Evolutionary conservation across 1,140 invertebrate genomes (phyloP).

Genomic region (Dysdera silvatica): DNA sequence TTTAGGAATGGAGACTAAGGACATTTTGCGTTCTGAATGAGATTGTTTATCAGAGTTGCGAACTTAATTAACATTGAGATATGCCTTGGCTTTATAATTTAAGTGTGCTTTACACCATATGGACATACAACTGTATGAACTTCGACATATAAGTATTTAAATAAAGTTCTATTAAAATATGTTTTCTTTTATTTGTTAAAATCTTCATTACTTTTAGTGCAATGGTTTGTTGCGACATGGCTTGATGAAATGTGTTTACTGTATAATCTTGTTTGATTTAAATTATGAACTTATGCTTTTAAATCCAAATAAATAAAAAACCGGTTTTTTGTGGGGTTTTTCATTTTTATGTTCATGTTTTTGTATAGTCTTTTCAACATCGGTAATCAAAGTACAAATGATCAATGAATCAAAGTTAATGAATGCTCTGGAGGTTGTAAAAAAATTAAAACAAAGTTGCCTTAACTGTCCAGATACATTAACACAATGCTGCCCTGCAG

Average conservation of each 20-base stretch:
- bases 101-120: conserved; percentile 19
- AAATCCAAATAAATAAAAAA: conserved; percentile 28
- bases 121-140: conserved; percentile 15
- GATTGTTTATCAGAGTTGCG: conserved; percentile 24
- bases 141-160: conserved; percentile 24
- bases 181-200: conserved; percentile 22
- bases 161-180: conserved; percentile 14
- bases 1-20: conserved; percentile 23
- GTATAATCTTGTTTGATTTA: conserved; percentile 29
- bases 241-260: conserved; percentile 30
- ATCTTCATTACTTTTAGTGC: conserved; percentile 29
- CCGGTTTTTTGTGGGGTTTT: no score
- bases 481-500: no score
- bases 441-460: no score
- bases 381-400: no score
- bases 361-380: no score
- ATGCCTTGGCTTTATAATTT: conserved; percentile 24
- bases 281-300: conserved; percentile 31
- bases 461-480: no score
- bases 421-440: no score
- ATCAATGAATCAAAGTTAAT: no score
- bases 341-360: no score
- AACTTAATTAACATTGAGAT: conserved; percentile 4
- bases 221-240: conserved; percentile 30
- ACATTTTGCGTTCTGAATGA: conserved; percentile 24